Base-by-base conservation (phyloP, 2,113 vertebrate genomes). In the Proterorhinus semilunaris region DNA sequence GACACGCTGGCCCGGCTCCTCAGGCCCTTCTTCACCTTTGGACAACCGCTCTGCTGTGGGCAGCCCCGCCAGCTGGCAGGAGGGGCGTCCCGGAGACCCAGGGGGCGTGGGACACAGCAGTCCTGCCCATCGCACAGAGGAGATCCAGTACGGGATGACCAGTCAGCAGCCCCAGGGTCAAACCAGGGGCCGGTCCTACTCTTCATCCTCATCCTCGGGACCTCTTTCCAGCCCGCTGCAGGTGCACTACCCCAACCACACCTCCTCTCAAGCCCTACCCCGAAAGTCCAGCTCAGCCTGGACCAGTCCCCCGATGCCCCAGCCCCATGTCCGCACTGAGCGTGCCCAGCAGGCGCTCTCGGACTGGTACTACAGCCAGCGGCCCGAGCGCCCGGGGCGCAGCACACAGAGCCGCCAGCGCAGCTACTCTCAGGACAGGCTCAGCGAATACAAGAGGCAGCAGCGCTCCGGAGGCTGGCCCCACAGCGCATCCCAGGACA, bases 401-500 rank as follows among this genome's bases (percentile, higher is more conserved):
- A 93, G 85, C 85, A 91, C 95, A 88, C 92, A 93, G 0, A 93
- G 92, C 6, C 93, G 95, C n/a, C 93, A 93, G 83, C 95, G 96
- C 83, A 98, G 96, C 83, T 95, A 92, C 84, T 98, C 97, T 45
- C 96, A 98, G 80, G 96, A 99, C 71, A 92, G 96, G 10, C 81
- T 99, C 55, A 95, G 93, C 0, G 93, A 95, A n/a, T 51, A 76
- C 2, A n/a, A 13, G 65, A 83, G 76, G 84, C 74, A 67, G 53
- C 89, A 89, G 76, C 82, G 84, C 53, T 13, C 85, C 0, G 93
- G 88, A 0, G 93, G 87, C 0, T 96, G 95, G 95, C 94, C 95
- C 0, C 96, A 97, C 86, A 97, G 96, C 66, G 94, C 95, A 65
- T 98, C 97, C 10, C 96, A 99, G 82, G 96, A 97, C 83, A 95